These are phyloP conservation scores for Bombus sibiricus DNA, from an alignment of 1,140 invertebrate genomes.

Conservation along the genomic window DNA sequence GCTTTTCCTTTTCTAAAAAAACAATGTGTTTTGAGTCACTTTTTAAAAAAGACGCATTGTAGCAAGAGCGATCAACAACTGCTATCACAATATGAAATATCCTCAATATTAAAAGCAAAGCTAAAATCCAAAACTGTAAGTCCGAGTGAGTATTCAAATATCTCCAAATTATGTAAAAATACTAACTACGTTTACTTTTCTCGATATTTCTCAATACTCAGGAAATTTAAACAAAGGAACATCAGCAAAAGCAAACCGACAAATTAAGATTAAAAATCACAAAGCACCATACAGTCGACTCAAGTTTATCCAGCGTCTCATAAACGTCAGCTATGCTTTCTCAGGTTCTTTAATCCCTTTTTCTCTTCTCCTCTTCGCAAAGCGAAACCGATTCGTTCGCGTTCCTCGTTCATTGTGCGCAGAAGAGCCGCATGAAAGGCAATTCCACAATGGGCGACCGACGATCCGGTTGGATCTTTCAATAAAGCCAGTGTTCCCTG, in stretches of 20 bases:
- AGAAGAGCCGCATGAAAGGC: constrained; percentile 64
- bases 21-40: no score
- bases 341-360: not conserved
- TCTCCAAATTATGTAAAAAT: no score
- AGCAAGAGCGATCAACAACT: no score
- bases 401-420: constrained; percentile 13
- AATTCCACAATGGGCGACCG: constrained; percentile 62
- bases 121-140: no score
- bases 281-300: not conserved
- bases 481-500: constrained; percentile 11
- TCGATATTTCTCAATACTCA: not conserved
- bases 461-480: constrained; percentile 26
- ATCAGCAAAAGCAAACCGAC: not conserved
- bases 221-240: not conserved
- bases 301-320: not conserved
- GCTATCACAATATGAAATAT: no score
- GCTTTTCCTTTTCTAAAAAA: no score
- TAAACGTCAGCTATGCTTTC: not conserved
- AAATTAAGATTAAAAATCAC: not conserved
- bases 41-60: no score
- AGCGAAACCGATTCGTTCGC: constrained; percentile 20
- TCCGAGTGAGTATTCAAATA: no score
- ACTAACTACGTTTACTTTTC: no score
- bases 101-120: no score
- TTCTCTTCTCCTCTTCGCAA: not conserved